Evolutionary conservation across 2,888 invertebrate genomes (phyloP), one percentile per base, ranked within the genome.

Genomic region (Polietes domitor): DNA sequence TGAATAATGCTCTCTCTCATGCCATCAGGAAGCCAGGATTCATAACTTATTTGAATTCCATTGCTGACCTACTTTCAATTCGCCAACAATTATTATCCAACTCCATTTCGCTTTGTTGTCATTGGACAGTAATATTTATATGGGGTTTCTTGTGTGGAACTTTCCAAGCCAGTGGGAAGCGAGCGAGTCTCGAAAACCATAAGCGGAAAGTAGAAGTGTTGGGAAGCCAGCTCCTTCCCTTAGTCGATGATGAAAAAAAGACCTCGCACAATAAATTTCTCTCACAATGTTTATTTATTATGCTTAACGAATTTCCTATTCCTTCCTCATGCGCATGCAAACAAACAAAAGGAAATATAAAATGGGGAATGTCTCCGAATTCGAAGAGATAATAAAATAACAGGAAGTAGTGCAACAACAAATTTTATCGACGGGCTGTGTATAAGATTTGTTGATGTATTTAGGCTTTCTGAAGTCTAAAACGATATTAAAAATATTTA

Each of bases 201-300:
- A 58, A 58, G 12, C 26, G 58, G 24, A 58, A 61, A 61, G 10
- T 32, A n/a, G 1, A 28, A 19, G 26, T 61, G 28, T 28, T 61
- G 28, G 4, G 0, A 28, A 9, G n/a, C 15, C 65, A 19, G 0
- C 61, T 61, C 61, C 28, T n/a, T 9, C 7, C n/a, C n/a, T n/a
- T n/a, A n/a, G n/a, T n/a, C n/a, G n/a, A n/a, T n/a, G n/a, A n/a
- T n/a, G n/a, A n/a, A n/a, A n/a, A n/a, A n/a, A n/a, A n/a, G n/a
- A n/a, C n/a, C n/a, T 26, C 17, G 61, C n/a, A 53, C 9, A 73
- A 81, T 72, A 78, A 71, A 63, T 76, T 75, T 37, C 65, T 37
- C 50, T 75, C 65, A 72, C 65, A 72, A 79, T 72, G 71, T 55
- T 79, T 47, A 78, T 72, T 75, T 82, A 71, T 74, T 43, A 53